A percentile compares a stretch with the other conserved stretches of the same genome.
These are phyloP conservation scores for Gallinago nigripennis DNA, from an alignment of 2,797 vertebrate genomes.

Conservation along the genomic window DNA sequence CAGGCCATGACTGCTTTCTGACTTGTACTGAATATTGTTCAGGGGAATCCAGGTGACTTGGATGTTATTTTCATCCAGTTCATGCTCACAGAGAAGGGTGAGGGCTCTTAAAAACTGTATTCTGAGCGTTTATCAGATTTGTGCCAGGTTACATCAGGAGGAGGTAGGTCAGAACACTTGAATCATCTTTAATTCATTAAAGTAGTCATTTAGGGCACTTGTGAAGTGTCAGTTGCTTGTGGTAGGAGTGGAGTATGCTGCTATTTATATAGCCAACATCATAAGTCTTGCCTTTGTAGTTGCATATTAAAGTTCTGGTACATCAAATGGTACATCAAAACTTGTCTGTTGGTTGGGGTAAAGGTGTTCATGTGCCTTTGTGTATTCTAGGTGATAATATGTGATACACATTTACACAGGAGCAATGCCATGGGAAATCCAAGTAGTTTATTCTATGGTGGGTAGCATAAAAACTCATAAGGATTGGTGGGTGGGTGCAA, in stretches of 20 bases:
- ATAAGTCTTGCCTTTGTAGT: background rate
- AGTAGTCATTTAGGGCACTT: background rate
- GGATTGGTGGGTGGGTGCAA: background rate
- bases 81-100: background rate
- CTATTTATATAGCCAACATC: background rate
- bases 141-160: background rate
- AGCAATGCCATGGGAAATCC: background rate
- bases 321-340: background rate
- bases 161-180: background rate
- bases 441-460: background rate
- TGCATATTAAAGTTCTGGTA: background rate
- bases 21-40: background rate
- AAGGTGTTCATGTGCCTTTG: background rate
- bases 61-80: background rate
- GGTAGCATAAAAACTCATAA: background rate
- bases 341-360: background rate
- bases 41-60: constrained; percentile 1
- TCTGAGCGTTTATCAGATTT: background rate
- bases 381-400: background rate
- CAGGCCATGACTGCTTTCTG: constrained; percentile 15
- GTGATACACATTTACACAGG: rapidly evolving
- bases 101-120: background rate
- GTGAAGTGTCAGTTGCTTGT: background rate
- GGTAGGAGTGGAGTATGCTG: background rate
- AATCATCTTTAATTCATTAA: background rate